A percentile compares a stretch with the other conserved stretches of the same genome.
Conservation (phyloP, 2,797 vertebrate genomes). For the Linurgus olivaceus region DNA sequence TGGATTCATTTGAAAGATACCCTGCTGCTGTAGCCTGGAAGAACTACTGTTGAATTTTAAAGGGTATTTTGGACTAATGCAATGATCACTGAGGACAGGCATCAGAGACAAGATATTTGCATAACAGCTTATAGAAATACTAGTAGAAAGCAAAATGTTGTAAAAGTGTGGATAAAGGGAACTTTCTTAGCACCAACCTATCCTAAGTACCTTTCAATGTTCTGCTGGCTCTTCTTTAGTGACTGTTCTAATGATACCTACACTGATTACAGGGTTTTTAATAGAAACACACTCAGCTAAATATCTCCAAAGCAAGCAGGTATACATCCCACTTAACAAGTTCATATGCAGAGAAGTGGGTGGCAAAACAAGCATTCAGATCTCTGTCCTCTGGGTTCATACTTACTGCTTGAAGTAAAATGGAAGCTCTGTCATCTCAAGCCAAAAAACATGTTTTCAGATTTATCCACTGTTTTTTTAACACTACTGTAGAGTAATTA, state of each 20-base stretch:
- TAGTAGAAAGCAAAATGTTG: not conserved
- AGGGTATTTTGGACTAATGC: not conserved
- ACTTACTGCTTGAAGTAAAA: not conserved
- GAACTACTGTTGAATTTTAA: not conserved
- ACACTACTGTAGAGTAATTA: not conserved
- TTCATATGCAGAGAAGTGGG: not conserved
- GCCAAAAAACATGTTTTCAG: constrained; percentile 1
- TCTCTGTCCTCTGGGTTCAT: not conserved
- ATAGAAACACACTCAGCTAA: not conserved
- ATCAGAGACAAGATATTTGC: not conserved
- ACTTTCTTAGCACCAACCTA: not conserved
- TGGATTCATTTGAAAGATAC: constrained; percentile 35
- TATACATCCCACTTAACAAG: not conserved
- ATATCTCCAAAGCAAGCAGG: not conserved
- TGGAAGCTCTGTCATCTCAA: not conserved
- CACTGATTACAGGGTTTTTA: not conserved
- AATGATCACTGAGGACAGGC: not conserved
- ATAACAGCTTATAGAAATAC: not conserved
- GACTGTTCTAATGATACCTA: not conserved
- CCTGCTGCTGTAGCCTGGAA: not conserved
- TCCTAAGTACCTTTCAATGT: not conserved
- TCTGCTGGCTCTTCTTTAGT: not conserved
- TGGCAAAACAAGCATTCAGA: not conserved
- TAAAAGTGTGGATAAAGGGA: not conserved
- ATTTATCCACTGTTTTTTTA: not conserved